Evolutionary conservation across 2,797 vertebrate genomes (phyloP), one percentile per base, ranked within the genome.

Genomic region (Tokudaia tokunoshimensis): DNA sequence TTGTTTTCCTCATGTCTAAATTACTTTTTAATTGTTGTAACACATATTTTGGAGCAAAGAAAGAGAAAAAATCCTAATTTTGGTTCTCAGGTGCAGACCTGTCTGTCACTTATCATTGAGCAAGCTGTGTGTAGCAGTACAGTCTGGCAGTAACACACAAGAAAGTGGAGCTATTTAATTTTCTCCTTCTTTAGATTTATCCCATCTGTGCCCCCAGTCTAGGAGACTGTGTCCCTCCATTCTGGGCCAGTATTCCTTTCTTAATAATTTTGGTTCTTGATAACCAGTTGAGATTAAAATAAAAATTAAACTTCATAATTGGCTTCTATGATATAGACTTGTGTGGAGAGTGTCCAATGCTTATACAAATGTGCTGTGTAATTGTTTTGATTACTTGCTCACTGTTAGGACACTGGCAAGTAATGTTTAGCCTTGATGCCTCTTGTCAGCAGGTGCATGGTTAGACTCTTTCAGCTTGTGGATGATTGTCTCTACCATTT

Each of bases 401-500:
- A 85, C 41, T 70, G 12, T 85, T 24, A 26, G 3, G 29, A 67
- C 31, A 85, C 19, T 34, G 31, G 37, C 34, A 87, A 87, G 89
- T 59, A 85, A 31, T 34, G 4, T 76, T 7, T 78, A 14, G 72
- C 2, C 57, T 61, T 31, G 26, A 13, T n/a, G n/a, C 1, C 1
- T 26, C 20, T 17, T 3, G 8, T 20, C 13, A 70, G 10, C 2
- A 15, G 5, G 67, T 12, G 11, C 0, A 0, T 1, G 5, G 0
- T 86, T 50, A 75, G 8, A 13, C 19, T 75, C 9, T 70, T 37
- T 10, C 41, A 15, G 22, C 0, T 0, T 4, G 34, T 47, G 24
- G 31, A 52, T 4, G 9, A 11, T 61, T n/a, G 41, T 12, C 6
- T 79, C n/a, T 22, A 2, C 47, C 26, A 14, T 4, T 4, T n/a